A percentile compares a stretch with the other conserved stretches of the same genome.
These are phyloP conservation scores for Hemaris fuciformis DNA, from an alignment of 2,888 invertebrate genomes.

Conservation along the genomic window DNA sequence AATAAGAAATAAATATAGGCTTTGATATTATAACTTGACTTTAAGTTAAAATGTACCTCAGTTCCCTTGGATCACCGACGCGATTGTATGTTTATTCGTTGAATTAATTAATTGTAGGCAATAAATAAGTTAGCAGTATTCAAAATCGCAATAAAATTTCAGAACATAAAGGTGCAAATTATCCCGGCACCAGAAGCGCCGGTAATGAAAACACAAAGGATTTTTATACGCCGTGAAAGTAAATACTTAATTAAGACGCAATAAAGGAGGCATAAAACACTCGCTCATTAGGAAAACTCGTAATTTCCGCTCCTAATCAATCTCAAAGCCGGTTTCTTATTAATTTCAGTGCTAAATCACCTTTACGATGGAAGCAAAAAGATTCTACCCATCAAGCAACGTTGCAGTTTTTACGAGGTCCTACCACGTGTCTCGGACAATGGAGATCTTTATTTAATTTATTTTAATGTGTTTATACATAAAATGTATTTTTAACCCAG, in stretches of 20 bases:
- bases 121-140: too few species aligned
- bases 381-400: slow-evolving; percentile 72
- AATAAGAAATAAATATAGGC: too few species aligned
- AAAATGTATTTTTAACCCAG: too few species aligned
- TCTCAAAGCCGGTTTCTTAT: slow-evolving; percentile 64
- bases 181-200: background rate
- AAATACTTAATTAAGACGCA: slow-evolving; percentile 1
- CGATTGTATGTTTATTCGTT: too few species aligned
- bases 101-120: too few species aligned
- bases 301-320: slow-evolving; percentile 65
- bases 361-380: slow-evolving; percentile 67
- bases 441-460: background rate
- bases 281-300: slow-evolving; percentile 21
- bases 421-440: slow-evolving; percentile 33
- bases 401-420: slow-evolving; percentile 65
- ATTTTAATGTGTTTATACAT: background rate
- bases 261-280: slow-evolving; percentile 12
- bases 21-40: too few species aligned
- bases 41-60: too few species aligned
- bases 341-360: slow-evolving; percentile 72
- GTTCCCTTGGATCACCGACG: too few species aligned
- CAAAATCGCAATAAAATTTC: too few species aligned
- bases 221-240: background rate
- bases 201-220: background rate
- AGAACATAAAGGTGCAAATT: background rate